Conservation (phyloP, 2,888 invertebrate species). For the Julus scandinavius region DNA sequence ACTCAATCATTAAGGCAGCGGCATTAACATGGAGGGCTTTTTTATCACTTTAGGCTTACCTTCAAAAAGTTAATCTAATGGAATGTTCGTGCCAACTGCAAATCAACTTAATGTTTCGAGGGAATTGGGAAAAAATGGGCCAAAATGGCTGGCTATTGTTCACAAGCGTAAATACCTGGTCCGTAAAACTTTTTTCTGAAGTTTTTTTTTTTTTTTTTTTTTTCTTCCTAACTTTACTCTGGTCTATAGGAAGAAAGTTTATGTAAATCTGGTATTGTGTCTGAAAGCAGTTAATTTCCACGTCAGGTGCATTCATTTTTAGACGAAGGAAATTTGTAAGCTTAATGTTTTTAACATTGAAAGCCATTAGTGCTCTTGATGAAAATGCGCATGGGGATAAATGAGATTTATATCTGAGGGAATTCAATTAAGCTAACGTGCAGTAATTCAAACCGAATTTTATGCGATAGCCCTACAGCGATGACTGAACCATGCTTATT, state of each 20-base stretch:
- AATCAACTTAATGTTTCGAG: constrained; percentile 33
- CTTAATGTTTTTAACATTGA: constrained; percentile 23
- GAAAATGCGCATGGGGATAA: constrained; percentile 4
- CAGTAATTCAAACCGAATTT: constrained; percentile 33
- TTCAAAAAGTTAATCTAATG: constrained; percentile 33
- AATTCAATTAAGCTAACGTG: constrained; percentile 33
- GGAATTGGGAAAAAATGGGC: constrained; percentile 33
- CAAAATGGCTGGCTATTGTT: not conserved
- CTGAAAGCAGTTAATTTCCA: not conserved
- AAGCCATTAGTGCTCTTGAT: constrained; percentile 25
- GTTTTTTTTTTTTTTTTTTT: not conserved
- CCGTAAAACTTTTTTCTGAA: not conserved
- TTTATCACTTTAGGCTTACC: not conserved
- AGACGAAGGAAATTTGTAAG: not conserved
- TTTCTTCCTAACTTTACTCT: not conserved
- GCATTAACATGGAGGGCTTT: constrained; percentile 26
- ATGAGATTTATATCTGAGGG: constrained; percentile 26
- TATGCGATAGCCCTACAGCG: constrained; percentile 1
- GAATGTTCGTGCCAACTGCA: constrained; percentile 26
- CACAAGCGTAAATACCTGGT: not conserved
- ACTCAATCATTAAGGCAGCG: constrained; percentile 20
- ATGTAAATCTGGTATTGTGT: not conserved
- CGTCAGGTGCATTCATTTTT: constrained; percentile 11
- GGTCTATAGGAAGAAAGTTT: not conserved
- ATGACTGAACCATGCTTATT: not conserved